phyloP scores from a whole-genome alignment of 2,888 invertebrate species.

The Gandaritis pyraliata region DNA sequence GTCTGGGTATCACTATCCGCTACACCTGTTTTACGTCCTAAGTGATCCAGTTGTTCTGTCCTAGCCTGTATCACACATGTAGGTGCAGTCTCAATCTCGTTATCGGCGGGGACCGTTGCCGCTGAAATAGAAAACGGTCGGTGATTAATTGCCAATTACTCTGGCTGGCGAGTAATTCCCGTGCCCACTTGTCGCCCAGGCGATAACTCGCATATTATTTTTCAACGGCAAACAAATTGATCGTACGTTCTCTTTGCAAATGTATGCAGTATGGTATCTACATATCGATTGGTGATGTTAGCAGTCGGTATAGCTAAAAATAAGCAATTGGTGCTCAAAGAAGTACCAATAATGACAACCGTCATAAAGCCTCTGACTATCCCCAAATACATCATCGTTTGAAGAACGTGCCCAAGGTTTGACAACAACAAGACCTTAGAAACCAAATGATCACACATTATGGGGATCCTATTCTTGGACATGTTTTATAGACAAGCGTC shows the following conservation, averaged over 20 bases:
- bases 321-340: too few relatives aligned
- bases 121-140: slow-evolving; percentile 81
- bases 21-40: neutral
- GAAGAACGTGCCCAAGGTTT: too few relatives aligned
- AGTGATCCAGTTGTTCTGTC: slow-evolving; percentile 17
- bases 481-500: too few relatives aligned
- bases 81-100: slow-evolving; percentile 68
- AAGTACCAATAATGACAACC: too few relatives aligned
- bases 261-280: neutral
- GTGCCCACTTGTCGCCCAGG: slow-evolving; percentile 73
- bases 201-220: slow-evolving; percentile 66
- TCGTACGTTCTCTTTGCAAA: slow-evolving; percentile 37
- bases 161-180: slow-evolving; percentile 73
- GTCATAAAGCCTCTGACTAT: too few relatives aligned
- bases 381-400: too few relatives aligned
- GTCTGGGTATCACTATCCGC: too few relatives aligned
- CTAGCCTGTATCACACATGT: slow-evolving; percentile 38
- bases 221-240: slow-evolving; percentile 61
- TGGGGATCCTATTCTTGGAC: too few relatives aligned
- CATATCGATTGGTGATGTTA: too few relatives aligned
- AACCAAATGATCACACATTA: too few relatives aligned
- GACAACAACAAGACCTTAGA: too few relatives aligned
- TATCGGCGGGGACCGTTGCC: slow-evolving; percentile 55
- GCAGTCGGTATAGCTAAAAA: too few relatives aligned
- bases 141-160: slow-evolving; percentile 84